Evolutionary conservation across 1,140 invertebrate species (phyloP).

Genomic region (Frieseomelitta varia): DNA sequence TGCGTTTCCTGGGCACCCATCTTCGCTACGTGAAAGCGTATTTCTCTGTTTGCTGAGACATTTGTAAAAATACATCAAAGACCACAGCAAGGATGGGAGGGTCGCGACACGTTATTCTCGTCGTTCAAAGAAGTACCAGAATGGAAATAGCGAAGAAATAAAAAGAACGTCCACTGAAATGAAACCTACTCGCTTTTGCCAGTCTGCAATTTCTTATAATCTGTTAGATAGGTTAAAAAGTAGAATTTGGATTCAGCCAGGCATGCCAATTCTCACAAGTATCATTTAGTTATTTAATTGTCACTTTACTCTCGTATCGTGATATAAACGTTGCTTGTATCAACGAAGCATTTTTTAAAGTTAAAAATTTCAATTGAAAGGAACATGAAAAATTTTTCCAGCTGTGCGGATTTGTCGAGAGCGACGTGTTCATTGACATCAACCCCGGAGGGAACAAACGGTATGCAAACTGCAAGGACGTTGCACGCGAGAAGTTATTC

Average conservation of each 20-base stretch:
- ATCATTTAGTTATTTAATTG: too few species aligned
- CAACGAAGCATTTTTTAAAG: not conserved
- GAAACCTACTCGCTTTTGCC: not conserved
- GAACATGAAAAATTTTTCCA: not conserved
- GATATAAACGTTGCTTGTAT: too few species aligned
- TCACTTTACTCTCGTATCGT: too few species aligned
- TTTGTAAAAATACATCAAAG: conserved; percentile 34
- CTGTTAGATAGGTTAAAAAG: too few species aligned
- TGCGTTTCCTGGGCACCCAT: too few species aligned
- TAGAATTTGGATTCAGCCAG: too few species aligned
- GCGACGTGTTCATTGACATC: not conserved
- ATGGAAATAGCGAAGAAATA: conserved; percentile 3
- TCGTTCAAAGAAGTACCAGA: conserved; percentile 23
- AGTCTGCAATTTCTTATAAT: not conserved
- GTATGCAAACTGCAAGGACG: conserved; percentile 10
- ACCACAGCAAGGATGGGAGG: not conserved
- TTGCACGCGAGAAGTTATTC: conserved; percentile 55
- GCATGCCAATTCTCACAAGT: too few species aligned
- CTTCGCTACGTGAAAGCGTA: not conserved
- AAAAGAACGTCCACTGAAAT: not conserved
- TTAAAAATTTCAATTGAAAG: not conserved
- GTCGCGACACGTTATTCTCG: conserved; percentile 40
- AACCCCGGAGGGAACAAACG: not conserved
- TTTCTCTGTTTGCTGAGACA: not conserved
- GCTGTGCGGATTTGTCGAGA: not conserved